A percentile compares a stretch with the other conserved stretches of the same genome.
Evolutionary conservation across 2,113 vertebrate genomes (phyloP).

Genomic region (Engraulis encrasicolus): DNA sequence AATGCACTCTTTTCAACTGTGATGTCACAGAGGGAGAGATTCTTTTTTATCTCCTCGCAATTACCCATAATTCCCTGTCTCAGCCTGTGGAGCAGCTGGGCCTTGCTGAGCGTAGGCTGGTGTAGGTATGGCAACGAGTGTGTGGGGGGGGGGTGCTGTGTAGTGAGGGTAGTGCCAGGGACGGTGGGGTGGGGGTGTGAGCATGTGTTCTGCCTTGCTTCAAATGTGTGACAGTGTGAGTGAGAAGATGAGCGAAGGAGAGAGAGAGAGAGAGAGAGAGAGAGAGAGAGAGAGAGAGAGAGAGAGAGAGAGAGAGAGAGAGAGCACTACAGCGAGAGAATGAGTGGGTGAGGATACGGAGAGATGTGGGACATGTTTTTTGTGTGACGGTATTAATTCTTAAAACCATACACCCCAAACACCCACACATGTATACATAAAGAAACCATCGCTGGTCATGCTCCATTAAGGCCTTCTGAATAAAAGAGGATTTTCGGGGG

Average conservation of each 20-base stretch:
- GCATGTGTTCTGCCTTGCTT: neutral
- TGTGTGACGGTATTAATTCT: constrained; percentile 32
- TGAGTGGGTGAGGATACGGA: neutral
- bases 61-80: constrained; percentile 61
- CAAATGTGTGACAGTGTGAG: neutral
- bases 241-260: neutral
- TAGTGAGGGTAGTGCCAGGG: constrained; percentile 21
- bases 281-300: neutral
- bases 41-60: constrained; percentile 60
- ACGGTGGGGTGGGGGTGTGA: constrained; percentile 37
- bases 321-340: constrained; percentile 22
- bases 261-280: constrained; percentile 16
- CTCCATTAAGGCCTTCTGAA: constrained; percentile 28
- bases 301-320: neutral
- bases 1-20: constrained; percentile 58
- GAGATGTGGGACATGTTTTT: constrained; percentile 25
- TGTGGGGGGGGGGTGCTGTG: constrained; percentile 29
- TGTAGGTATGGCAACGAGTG: constrained; percentile 62
- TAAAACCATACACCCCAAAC: constrained; percentile 27
- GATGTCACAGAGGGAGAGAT: constrained; percentile 59
- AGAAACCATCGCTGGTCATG: constrained; percentile 9
- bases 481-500: constrained; percentile 17
- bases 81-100: constrained; percentile 59
- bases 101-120: constrained; percentile 57
- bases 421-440: constrained; percentile 27